phyloP scores from a whole-genome alignment of 2,888 invertebrate species.

The Oxyscelio sp. region DNA sequence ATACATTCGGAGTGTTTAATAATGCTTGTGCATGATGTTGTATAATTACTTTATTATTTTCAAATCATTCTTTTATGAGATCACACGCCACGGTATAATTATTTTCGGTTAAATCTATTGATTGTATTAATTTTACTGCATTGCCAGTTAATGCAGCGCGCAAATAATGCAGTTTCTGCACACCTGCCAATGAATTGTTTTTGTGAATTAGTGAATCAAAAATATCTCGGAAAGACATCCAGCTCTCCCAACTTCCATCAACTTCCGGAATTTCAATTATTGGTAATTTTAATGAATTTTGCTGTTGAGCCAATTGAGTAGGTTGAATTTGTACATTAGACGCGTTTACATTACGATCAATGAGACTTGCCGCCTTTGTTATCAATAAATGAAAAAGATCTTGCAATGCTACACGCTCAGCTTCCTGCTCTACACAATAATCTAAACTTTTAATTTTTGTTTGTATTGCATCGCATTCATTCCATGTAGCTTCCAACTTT shows the following conservation, averaged over 20 bases:
- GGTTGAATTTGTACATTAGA: neutral
- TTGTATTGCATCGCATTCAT: neutral
- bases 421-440: neutral
- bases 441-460: neutral
- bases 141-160: slow-evolving; percentile 6
- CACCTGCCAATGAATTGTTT: neutral
- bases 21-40: neutral
- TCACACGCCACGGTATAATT: neutral
- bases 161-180: slow-evolving; percentile 8
- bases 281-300: slow-evolving; percentile 1
- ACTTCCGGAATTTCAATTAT: neutral
- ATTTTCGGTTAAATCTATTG: slow-evolving; percentile 4
- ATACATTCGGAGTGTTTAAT: slow-evolving; percentile 5
- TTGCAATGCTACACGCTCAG: neutral
- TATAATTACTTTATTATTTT: neutral
- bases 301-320: neutral
- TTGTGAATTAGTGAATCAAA: slow-evolving; percentile 1
- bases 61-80: neutral
- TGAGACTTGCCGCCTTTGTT: neutral
- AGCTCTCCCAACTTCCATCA: too few relatives aligned
- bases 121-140: slow-evolving; percentile 5
- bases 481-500: neutral
- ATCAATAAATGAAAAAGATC: slow-evolving; percentile 1
- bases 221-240: too few relatives aligned
- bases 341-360: neutral